Evolutionary conservation across 1,140 invertebrate genomes (phyloP).

Genomic region (Apocrypta bakeri): DNA sequence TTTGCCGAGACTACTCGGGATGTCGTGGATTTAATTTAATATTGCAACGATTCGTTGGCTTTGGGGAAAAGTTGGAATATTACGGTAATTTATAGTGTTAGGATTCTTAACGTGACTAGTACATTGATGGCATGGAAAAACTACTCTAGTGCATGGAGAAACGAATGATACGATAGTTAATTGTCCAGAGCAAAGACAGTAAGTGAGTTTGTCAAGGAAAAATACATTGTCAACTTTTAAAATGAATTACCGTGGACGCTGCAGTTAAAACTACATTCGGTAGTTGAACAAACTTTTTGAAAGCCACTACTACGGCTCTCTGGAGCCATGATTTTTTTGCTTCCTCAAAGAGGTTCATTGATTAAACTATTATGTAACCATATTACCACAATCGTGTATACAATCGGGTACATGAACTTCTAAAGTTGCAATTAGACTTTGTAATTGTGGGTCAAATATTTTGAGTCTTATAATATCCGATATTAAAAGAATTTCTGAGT

Average conservation of each 20-base stretch:
- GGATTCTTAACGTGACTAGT: background rate
- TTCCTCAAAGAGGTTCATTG: no score
- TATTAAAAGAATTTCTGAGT: no score
- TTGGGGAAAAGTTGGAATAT: background rate
- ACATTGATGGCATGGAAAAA: background rate
- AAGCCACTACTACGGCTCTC: background rate
- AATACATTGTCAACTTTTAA: background rate
- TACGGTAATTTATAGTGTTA: background rate
- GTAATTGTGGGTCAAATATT: no score
- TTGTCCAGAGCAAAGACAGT: background rate
- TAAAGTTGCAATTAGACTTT: no score
- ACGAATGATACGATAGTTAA: background rate
- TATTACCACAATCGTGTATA: no score
- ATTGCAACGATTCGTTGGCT: background rate
- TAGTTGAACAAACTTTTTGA: background rate
- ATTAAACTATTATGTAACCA: no score
- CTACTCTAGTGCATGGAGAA: background rate
- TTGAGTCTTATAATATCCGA: no score
- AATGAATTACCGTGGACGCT: background rate
- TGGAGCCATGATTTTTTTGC: background rate
- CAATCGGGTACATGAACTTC: no score
- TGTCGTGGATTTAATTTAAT: background rate
- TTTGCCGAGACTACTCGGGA: background rate
- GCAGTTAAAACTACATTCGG: background rate
- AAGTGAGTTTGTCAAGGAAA: background rate